Conservation (phyloP, 2,797 vertebrate species). For the Forpus xanthops region DNA sequence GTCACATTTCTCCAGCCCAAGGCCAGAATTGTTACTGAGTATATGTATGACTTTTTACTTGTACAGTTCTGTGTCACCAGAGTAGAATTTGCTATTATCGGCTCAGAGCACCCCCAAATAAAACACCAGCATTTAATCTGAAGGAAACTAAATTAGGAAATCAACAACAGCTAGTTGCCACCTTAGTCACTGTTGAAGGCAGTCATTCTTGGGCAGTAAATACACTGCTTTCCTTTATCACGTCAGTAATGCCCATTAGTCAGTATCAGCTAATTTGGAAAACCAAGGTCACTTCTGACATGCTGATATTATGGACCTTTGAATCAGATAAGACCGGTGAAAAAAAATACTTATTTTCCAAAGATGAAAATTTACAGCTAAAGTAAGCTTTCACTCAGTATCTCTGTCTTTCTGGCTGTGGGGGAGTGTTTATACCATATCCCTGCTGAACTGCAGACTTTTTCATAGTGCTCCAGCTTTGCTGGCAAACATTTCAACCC, state of each 20-base stretch:
- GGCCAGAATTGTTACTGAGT: not conserved
- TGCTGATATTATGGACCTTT: not conserved
- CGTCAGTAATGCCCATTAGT: not conserved
- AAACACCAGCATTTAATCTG: not conserved
- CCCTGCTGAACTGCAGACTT: not conserved
- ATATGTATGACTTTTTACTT: not conserved
- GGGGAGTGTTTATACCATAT: not conserved
- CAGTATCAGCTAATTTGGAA: not conserved
- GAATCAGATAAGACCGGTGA: not conserved
- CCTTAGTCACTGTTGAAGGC: not conserved
- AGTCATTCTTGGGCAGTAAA: not conserved
- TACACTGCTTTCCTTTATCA: not conserved
- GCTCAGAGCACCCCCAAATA: not conserved
- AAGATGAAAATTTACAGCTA: constrained; percentile 7
- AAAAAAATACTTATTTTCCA: constrained; percentile 35
- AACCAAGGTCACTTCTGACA: not conserved
- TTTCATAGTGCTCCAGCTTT: constrained; percentile 13
- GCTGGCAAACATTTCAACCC: not conserved
- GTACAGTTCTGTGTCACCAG: not conserved
- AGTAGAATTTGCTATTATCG: not conserved
- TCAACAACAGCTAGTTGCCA: not conserved
- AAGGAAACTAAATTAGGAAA: not conserved
- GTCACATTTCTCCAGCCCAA: not conserved
- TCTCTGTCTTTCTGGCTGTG: not conserved
- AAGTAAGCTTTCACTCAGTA: not conserved